Evolutionary conservation across 2,888 invertebrate genomes (phyloP).

Genomic region (Netelia melanura): DNA sequence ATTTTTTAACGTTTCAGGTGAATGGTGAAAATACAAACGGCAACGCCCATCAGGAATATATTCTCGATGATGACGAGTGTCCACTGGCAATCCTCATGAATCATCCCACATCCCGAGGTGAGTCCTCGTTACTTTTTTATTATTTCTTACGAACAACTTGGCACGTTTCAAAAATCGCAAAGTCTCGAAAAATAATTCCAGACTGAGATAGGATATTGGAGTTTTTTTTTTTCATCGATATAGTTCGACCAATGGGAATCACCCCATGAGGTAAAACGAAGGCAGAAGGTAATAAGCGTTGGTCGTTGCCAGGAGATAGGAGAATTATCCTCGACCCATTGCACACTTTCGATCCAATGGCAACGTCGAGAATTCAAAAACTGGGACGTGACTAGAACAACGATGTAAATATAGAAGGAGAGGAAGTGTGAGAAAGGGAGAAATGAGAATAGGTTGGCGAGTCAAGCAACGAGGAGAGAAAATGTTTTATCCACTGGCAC

Average conservation of each 20-base stretch:
- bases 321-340: constrained; percentile 20
- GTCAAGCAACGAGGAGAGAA: constrained; percentile 35
- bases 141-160: neutral
- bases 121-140: constrained; percentile 84
- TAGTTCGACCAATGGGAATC: neutral
- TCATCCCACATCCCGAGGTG: constrained; percentile 93
- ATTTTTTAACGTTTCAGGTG: constrained; percentile 78
- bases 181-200: neutral
- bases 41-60: constrained; percentile 93
- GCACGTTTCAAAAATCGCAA: neutral
- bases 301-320: constrained; percentile 33
- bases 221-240: neutral
- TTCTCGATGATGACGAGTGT: constrained; percentile 98
- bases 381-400: constrained; percentile 47
- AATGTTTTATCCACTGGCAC: constrained; percentile 9
- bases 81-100: constrained; percentile 97
- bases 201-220: neutral
- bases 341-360: constrained; percentile 36
- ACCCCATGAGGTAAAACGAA: constrained; percentile 29
- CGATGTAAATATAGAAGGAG: neutral
- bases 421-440: neutral
- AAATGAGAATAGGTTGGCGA: neutral
- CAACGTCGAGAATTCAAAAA: constrained; percentile 60
- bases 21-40: constrained; percentile 85
- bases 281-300: neutral